phyloP scores from a whole-genome alignment of 2,113 vertebrate species.

The Coracopsis vasa region DNA sequence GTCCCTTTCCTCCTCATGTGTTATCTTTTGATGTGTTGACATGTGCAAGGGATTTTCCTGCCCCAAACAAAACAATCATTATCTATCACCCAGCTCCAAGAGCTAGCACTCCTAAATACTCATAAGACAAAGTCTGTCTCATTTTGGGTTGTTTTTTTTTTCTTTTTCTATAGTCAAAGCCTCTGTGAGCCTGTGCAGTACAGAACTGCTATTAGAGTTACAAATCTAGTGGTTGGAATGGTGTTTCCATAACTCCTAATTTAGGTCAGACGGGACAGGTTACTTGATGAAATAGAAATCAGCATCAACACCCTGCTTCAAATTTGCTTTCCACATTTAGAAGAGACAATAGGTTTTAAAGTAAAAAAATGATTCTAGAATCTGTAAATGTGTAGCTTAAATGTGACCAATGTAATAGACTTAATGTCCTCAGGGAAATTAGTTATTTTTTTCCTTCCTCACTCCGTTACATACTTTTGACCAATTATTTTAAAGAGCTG shows the following conservation, averaged over 20 bases:
- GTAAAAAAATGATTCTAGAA: background rate
- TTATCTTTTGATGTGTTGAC: background rate
- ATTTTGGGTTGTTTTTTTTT: background rate
- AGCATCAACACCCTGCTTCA: background rate
- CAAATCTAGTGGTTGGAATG: background rate
- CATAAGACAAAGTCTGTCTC: background rate
- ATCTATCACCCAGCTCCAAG: background rate
- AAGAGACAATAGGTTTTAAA: background rate
- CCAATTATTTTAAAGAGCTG: constrained; percentile 6
- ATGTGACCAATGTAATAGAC: background rate
- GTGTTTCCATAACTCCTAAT: background rate
- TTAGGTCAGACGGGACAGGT: background rate
- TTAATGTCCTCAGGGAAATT: background rate
- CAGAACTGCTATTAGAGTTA: background rate
- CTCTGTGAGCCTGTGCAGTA: background rate
- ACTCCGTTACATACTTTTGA: background rate
- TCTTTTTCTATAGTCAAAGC: background rate
- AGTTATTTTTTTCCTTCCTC: background rate
- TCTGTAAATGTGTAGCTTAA: background rate
- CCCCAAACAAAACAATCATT: background rate
- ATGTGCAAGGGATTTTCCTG: background rate
- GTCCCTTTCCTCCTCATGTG: background rate
- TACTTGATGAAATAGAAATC: background rate
- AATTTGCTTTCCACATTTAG: background rate
- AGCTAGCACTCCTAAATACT: background rate